Percentiles rank a stretch among this genome's conserved stretches.
These are phyloP conservation scores for Lumbricus terrestris DNA, from an alignment of 2,888 invertebrate species.

Conservation along the genomic window DNA sequence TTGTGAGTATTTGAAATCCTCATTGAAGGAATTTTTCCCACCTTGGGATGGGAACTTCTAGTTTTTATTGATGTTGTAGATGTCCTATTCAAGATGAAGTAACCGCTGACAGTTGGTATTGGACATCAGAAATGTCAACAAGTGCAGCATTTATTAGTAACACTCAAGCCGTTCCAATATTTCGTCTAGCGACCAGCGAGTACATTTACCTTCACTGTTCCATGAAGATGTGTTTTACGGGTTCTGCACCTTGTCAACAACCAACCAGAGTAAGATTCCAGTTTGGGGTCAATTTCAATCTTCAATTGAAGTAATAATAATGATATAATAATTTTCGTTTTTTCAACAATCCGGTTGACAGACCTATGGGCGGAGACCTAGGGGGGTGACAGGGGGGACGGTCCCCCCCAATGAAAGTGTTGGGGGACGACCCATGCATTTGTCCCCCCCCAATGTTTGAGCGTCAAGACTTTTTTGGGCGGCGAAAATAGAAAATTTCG, in stretches of 20 bases:
- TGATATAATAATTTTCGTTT: no score
- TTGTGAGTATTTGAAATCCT: no score
- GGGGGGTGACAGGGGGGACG: no score
- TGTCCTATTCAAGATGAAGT: conserved; percentile 10
- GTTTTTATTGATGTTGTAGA: not conserved
- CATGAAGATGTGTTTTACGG: conserved; percentile 7
- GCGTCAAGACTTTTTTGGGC: no score
- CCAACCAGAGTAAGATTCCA: not conserved
- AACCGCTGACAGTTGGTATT: not conserved
- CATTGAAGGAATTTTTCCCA: no score
- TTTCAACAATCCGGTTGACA: no score
- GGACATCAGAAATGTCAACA: conserved; percentile 16
- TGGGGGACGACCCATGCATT: no score
- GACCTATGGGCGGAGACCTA: no score
- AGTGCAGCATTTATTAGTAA: not conserved
- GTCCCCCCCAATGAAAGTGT: no score
- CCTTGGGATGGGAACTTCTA: no score
- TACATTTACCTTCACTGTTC: conserved; percentile 12
- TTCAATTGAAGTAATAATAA: not conserved
- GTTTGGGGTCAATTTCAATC: not conserved
- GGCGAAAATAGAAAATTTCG: no score
- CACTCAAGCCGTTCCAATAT: not conserved
- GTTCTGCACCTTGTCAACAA: not conserved
- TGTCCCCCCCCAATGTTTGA: no score
- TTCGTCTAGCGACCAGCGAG: not conserved